Evolutionary conservation across 2,113 vertebrate species (phyloP).

Genomic region (Cricetomys ansorgei): DNA sequence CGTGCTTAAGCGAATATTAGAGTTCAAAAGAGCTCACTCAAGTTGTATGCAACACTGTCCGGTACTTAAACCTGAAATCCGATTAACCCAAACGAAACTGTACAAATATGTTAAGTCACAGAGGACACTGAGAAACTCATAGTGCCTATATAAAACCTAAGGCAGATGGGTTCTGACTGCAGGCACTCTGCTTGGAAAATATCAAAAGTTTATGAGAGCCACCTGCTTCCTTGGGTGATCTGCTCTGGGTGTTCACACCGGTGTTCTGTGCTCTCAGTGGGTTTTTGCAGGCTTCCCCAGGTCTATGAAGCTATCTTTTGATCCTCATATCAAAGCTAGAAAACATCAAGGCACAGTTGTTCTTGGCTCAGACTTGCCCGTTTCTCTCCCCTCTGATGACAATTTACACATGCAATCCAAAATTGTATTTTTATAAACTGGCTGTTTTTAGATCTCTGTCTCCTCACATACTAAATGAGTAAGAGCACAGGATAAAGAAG

Average conservation of each 20-base stretch:
- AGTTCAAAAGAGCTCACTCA: constrained; percentile 15
- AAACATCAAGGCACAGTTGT: background rate
- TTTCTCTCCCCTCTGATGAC: background rate
- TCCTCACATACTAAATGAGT: background rate
- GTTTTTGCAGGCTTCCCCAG: constrained; percentile 12
- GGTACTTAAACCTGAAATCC: constrained; percentile 44
- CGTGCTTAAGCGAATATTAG: background rate
- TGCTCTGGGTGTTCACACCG: background rate
- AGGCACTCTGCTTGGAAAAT: background rate
- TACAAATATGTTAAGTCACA: constrained; percentile 8
- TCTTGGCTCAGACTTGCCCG: background rate
- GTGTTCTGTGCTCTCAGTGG: background rate
- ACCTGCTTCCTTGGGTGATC: background rate
- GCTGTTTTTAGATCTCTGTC: background rate
- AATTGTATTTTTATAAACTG: background rate
- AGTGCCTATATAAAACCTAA: background rate
- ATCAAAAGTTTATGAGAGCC: background rate
- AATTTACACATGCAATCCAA: background rate
- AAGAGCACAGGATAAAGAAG: background rate
- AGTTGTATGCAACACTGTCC: background rate
- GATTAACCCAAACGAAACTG: constrained; percentile 33
- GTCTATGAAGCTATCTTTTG: background rate
- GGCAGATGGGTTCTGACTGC: background rate
- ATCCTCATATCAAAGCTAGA: constrained; percentile 5
- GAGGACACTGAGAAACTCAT: background rate